Conservation (phyloP, 2,113 vertebrate genomes). For the Charadrius vociferus region DNA sequence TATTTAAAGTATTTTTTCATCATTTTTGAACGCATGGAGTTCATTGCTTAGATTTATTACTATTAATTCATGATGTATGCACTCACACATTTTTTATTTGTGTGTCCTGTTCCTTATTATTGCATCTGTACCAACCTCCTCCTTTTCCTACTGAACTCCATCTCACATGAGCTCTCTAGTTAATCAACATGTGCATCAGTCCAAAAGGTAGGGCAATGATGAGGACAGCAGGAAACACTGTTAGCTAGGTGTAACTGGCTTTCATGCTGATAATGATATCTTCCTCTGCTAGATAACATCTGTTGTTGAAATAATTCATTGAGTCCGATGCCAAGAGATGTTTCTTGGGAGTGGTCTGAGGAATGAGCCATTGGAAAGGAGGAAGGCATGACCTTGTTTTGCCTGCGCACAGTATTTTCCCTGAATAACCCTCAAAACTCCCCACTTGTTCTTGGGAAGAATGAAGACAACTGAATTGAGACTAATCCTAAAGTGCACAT, state of each 20-base stretch:
- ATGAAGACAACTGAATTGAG: not conserved
- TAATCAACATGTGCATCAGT: not conserved
- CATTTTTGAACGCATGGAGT: constrained; percentile 50
- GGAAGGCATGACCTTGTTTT: not conserved
- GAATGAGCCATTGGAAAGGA: not conserved
- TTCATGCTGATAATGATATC: not conserved
- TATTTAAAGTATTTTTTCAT: constrained; percentile 50
- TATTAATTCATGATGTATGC: not conserved
- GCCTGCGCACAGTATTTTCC: not conserved
- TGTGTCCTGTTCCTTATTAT: not conserved
- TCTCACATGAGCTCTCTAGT: not conserved
- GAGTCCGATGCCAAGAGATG: not conserved
- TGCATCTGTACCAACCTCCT: not conserved
- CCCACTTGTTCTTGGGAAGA: not conserved
- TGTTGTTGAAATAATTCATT: not conserved
- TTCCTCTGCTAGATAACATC: not conserved
- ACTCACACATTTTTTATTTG: not conserved
- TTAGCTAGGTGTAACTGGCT: not conserved
- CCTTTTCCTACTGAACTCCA: not conserved
- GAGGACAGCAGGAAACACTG: not conserved
- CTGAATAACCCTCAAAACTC: not conserved
- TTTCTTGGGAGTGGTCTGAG: not conserved
- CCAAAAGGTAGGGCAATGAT: not conserved
- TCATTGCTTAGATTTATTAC: not conserved
- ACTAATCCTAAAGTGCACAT: not conserved